phyloP scores from a whole-genome alignment of 92 coral and sea anemone species.

The Anthopleura xanthogrammica region DNA sequence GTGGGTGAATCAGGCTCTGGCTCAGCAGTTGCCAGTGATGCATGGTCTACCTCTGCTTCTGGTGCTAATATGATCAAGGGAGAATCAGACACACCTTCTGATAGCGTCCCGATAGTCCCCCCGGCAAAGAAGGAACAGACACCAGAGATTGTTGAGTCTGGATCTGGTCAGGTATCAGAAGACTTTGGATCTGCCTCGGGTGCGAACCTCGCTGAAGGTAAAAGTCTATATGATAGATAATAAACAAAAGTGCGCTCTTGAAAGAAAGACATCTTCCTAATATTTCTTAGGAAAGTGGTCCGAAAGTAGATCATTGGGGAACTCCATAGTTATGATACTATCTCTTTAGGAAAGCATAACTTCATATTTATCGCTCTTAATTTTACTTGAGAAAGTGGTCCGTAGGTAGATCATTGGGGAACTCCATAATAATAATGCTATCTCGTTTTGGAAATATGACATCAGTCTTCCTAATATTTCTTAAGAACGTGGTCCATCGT shows the following conservation, averaged over 20 bases:
- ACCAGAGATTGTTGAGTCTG: constrained; percentile 39
- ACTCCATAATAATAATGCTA: not conserved
- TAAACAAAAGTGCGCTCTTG: not conserved
- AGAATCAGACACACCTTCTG: constrained; percentile 48
- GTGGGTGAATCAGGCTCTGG: constrained; percentile 57
- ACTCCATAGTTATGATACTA: not conserved
- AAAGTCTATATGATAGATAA: not conserved
- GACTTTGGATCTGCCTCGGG: constrained; percentile 83
- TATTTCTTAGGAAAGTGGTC: not conserved
- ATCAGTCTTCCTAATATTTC: too few relatives aligned
- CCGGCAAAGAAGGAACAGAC: constrained; percentile 58
- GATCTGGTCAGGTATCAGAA: constrained; percentile 63
- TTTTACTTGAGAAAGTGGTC: not conserved
- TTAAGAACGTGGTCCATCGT: not conserved
- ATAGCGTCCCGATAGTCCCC: constrained; percentile 24
- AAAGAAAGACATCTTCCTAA: too few relatives aligned
- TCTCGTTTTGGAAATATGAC: too few relatives aligned
- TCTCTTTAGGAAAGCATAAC: too few relatives aligned
- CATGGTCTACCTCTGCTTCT: constrained; percentile 53
- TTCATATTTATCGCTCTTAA: too few relatives aligned
- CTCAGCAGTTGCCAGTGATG: constrained; percentile 42
- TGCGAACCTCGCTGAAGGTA: constrained; percentile 94
- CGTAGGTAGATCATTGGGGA: not conserved
- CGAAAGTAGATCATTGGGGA: not conserved
- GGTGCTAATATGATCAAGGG: constrained; percentile 64